Evolutionary conservation across 2,888 invertebrate species (phyloP).

Genomic region (Lapara coniferarum): DNA sequence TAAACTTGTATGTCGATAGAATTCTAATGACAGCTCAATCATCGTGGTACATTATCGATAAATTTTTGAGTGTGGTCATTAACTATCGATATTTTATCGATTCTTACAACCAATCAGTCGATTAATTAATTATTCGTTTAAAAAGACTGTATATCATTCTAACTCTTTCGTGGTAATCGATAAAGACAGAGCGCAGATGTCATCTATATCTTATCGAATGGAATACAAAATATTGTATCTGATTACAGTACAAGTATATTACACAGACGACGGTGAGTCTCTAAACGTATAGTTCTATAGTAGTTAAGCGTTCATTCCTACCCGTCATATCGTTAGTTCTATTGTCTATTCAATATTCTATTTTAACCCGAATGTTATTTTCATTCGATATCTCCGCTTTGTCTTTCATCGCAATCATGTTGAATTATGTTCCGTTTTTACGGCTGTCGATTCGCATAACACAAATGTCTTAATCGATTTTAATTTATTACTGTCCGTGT

Average conservation of each 20-base stretch:
- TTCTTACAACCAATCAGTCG: background rate
- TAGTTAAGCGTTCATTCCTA: conserved; percentile 2
- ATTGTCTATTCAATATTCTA: conserved; percentile 28
- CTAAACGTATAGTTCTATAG: conserved; percentile 1
- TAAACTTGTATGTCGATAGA: background rate
- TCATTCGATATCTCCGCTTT: conserved; percentile 47
- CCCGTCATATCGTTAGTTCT: conserved; percentile 9
- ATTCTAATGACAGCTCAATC: background rate
- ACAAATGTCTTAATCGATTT: background rate
- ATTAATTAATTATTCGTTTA: background rate
- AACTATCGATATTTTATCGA: background rate
- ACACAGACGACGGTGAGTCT: conserved; percentile 52
- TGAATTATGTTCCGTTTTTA: conserved; percentile 20
- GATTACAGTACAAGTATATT: conserved; percentile 54
- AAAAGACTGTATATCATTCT: background rate
- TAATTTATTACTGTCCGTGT: background rate
- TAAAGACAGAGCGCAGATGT: conserved; percentile 18
- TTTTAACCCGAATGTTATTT: background rate
- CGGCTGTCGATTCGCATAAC: background rate
- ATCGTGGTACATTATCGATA: background rate
- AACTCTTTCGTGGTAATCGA: background rate
- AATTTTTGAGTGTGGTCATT: background rate
- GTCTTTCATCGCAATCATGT: conserved; percentile 52
- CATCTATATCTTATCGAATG: background rate
- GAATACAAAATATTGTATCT: conserved; percentile 9